Evolutionary conservation across 2,888 invertebrate genomes (phyloP), one percentile per base, ranked within the genome.

Genomic region (Stenotaenia linearis): DNA sequence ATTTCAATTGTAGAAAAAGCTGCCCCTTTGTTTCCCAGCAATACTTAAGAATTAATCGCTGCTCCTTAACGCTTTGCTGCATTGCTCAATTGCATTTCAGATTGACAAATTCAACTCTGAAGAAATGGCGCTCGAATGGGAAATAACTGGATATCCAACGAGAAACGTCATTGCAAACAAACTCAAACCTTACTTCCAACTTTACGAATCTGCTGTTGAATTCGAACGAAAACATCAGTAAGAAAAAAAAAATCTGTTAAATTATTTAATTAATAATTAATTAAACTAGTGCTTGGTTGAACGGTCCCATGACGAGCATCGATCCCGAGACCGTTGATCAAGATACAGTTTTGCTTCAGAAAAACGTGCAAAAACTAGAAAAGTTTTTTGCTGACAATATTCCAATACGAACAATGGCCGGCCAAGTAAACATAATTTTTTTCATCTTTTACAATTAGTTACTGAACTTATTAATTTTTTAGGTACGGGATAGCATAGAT

Each of bases 51-150:
- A n/a, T n/a, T n/a, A n/a, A n/a, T n/a, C n/a, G n/a, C n/a, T n/a
- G n/a, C n/a, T n/a, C n/a, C n/a, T n/a, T n/a, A n/a, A n/a, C n/a
- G n/a, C n/a, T n/a, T n/a, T n/a, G n/a, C n/a, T n/a, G n/a, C n/a
- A n/a, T n/a, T n/a, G n/a, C n/a, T n/a, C n/a, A n/a, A n/a, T n/a
- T n/a, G n/a, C n/a, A 78, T 25, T 25, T 9, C 45, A 80, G 80
- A 95, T 97, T 81, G 94, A 96, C 84, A 90, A 91, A 80, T 96
- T 98, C 84, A 98, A 98, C 85, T 92, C 92, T 85, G 97, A 98
- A 85, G 98, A 98, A 85, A 88, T 90, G 35, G 90, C 96, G 21
- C 97, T 93, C 85, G 94, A 92, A 12, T 96, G 93, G 91, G 93
- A 96, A 84, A 85, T 92, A 9, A 95, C 97, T 0, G 92, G 93